Conservation (phyloP, 2,888 invertebrate genomes). For the Pyrgus malvae region DNA sequence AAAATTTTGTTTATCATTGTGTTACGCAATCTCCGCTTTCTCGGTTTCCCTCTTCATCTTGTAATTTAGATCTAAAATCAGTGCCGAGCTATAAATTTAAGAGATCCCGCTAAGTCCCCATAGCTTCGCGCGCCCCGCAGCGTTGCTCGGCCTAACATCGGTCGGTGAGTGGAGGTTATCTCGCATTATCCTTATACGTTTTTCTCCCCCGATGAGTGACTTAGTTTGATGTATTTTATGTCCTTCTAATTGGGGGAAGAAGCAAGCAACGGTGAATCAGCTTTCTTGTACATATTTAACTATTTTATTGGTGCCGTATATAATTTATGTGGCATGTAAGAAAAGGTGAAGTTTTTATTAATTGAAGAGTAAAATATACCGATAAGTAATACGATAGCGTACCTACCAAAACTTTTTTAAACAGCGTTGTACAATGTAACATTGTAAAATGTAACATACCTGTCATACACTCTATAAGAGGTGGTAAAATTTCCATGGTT, state of each 20-base stretch:
- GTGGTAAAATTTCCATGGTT: no score
- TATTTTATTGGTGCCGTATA: no score
- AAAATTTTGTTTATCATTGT: no score
- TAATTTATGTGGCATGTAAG: no score
- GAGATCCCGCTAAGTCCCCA: conserved; percentile 79
- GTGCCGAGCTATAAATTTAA: conserved; percentile 75
- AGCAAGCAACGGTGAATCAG: conserved; percentile 14
- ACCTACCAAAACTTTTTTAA: no score
- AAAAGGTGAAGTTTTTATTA: no score
- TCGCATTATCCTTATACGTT: conserved; percentile 64
- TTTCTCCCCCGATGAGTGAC: conserved; percentile 41
- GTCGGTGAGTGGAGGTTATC: conserved; percentile 70
- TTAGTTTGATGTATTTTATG: conserved; percentile 27
- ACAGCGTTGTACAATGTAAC: no score
- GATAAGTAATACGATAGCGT: no score
- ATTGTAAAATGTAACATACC: no score
- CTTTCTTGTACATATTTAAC: conserved; percentile 1
- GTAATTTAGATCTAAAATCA: conserved; percentile 42
- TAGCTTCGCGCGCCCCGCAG: conserved; percentile 71
- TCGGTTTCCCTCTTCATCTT: background rate
- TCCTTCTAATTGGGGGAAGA: conserved; percentile 21
- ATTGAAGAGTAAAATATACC: no score
- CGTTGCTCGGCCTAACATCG: conserved; percentile 66
- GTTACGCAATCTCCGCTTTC: no score
- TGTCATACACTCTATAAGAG: no score